Conservation (phyloP, 1,140 invertebrate genomes). For the Ceratina australensis region DNA sequence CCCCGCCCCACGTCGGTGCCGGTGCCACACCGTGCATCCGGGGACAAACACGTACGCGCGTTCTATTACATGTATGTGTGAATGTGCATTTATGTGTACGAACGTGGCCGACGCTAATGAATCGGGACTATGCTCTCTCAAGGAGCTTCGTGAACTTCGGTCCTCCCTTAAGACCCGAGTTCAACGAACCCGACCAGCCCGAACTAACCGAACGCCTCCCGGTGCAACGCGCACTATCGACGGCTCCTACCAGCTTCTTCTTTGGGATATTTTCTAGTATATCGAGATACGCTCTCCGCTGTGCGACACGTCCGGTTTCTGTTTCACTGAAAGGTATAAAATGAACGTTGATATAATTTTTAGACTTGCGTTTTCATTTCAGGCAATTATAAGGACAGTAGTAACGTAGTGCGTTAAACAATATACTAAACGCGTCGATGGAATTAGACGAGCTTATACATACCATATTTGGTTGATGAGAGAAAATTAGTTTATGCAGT, state of each 20-base stretch:
- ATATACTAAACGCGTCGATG: too few species aligned
- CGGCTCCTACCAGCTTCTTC: background rate
- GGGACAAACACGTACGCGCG: conserved; percentile 14
- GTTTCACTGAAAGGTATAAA: too few species aligned
- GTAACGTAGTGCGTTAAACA: too few species aligned
- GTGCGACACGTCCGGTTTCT: background rate
- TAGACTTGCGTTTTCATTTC: background rate
- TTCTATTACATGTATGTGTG: too few species aligned
- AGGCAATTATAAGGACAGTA: too few species aligned
- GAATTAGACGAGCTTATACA: too few species aligned
- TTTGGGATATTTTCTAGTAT: background rate
- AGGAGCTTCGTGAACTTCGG: conserved; percentile 41
- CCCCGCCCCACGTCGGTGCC: conserved; percentile 4
- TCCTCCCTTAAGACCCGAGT: conserved; percentile 33
- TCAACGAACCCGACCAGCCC: conserved; percentile 23
- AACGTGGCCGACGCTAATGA: conserved; percentile 45
- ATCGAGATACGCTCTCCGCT: background rate
- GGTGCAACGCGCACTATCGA: conserved; percentile 32
- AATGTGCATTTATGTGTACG: conserved; percentile 9
- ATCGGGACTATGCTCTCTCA: conserved; percentile 42
- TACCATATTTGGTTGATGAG: too few species aligned
- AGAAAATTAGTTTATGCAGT: background rate
- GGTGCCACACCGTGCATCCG: background rate
- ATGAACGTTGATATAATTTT: too few species aligned
- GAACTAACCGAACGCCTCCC: conserved; percentile 3